phyloP scores from a whole-genome alignment of 1,140 invertebrate species.

The Armadillidium nasatum region DNA sequence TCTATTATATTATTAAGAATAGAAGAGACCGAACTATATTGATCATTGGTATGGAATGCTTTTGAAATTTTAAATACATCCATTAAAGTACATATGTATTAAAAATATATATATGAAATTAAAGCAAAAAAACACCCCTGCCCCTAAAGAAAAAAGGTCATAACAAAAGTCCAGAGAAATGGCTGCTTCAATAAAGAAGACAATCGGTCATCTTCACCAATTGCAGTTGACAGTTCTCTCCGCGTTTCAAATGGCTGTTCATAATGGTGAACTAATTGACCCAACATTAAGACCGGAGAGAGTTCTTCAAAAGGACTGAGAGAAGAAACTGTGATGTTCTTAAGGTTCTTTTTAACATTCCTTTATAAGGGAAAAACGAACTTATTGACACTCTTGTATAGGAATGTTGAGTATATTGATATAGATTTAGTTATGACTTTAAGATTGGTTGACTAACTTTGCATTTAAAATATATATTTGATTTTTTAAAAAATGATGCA shows the following conservation, averaged over 20 bases:
- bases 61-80: background rate
- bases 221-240: background rate
- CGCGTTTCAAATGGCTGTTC: background rate
- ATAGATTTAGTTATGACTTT: no score
- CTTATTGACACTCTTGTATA: background rate
- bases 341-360: background rate
- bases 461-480: no score
- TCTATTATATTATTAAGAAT: background rate
- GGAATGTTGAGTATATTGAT: background rate
- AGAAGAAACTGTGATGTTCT: background rate
- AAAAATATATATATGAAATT: background rate
- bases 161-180: no score
- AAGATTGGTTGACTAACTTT: no score
- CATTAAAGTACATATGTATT: background rate
- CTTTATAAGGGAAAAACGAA: no score
- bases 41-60: background rate
- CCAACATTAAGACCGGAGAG: background rate
- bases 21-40: background rate
- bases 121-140: no score
- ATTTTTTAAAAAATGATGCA: no score
- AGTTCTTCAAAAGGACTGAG: background rate
- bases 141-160: no score
- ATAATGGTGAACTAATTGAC: background rate
- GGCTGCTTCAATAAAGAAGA: background rate
- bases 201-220: background rate